Conservation (phyloP, 2,888 invertebrate genomes). For the Brenthis daphne region DNA sequence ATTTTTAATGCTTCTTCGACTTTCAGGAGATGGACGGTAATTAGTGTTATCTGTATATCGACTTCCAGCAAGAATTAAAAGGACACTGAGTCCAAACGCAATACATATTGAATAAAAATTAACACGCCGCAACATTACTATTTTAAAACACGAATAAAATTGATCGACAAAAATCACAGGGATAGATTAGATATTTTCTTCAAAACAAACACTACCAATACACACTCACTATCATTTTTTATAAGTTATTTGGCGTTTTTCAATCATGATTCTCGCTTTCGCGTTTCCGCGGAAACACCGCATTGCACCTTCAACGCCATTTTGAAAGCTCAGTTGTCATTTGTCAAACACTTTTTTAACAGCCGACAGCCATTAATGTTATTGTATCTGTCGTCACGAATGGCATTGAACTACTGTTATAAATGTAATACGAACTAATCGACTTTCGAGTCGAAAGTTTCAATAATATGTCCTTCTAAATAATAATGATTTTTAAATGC, state of each 20-base stretch:
- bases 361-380: constrained; percentile 18
- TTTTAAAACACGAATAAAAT: constrained; percentile 53
- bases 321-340: constrained; percentile 43
- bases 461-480: neutral
- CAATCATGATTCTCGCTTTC: constrained; percentile 69
- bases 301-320: constrained; percentile 78
- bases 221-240: constrained; percentile 67
- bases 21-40: constrained; percentile 73
- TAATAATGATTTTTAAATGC: neutral
- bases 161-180: constrained; percentile 40
- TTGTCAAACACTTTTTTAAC: constrained; percentile 36
- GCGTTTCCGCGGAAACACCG: constrained; percentile 80
- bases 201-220: constrained; percentile 57
- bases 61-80: constrained; percentile 79
- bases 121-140: constrained; percentile 78
- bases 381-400: constrained; percentile 23
- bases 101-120: constrained; percentile 80
- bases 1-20: constrained; percentile 67
- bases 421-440: neutral
- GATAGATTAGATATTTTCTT: constrained; percentile 37
- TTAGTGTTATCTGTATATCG: constrained; percentile 79
- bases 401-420: constrained; percentile 20
- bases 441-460: neutral
- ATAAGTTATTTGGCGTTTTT: constrained; percentile 58
- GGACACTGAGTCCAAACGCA: constrained; percentile 78